A percentile compares a stretch with the other conserved stretches of the same genome.
phyloP scores from a whole-genome alignment of 2,113 vertebrate species.

The Rhombomys opimus region DNA sequence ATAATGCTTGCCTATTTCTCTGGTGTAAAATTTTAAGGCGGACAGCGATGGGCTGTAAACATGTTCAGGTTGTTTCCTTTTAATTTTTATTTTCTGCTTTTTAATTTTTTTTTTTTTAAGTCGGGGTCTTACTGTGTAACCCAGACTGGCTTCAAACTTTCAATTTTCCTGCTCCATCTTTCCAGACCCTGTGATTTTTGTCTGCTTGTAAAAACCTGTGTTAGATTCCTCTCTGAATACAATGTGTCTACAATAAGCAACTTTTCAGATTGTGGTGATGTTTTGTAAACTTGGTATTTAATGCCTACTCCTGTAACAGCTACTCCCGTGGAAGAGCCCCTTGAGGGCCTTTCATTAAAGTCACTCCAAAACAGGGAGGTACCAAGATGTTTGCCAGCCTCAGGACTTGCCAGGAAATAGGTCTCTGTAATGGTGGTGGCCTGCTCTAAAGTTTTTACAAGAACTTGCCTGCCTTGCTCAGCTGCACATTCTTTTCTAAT shows the following conservation, averaged over 20 bases:
- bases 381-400: background rate
- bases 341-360: background rate
- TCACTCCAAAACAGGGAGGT: background rate
- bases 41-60: background rate
- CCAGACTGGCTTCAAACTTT: background rate
- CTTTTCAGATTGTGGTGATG: rapidly evolving
- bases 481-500: background rate
- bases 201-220: background rate
- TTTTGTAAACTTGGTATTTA: background rate
- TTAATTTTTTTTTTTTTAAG: background rate
- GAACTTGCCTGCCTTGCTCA: background rate
- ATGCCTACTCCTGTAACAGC: background rate
- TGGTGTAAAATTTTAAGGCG: background rate
- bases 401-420: background rate
- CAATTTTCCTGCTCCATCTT: background rate
- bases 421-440: background rate
- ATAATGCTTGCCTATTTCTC: background rate
- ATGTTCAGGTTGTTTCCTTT: background rate
- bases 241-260: background rate
- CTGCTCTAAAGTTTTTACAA: background rate
- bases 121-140: background rate
- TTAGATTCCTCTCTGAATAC: background rate
- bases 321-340: rapidly evolving
- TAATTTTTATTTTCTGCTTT: background rate
- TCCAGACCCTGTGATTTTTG: background rate